Evolutionary conservation across 2,113 vertebrate species (phyloP).

Genomic region (Arothron firmamentum): DNA sequence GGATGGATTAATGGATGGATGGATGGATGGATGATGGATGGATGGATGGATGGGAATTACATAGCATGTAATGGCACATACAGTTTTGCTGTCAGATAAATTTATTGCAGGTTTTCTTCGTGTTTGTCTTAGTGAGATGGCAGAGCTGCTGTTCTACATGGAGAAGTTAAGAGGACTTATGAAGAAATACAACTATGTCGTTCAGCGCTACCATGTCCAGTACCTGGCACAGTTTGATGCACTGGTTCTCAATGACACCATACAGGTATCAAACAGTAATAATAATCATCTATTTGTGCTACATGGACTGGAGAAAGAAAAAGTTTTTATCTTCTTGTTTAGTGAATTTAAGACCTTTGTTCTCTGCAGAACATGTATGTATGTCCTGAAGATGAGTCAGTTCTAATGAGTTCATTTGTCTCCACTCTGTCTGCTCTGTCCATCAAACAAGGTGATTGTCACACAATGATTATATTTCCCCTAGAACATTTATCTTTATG

Average conservation of each 20-base stretch:
- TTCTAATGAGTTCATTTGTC: conserved; percentile 89
- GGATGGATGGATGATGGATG: too few relatives aligned
- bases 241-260: conserved; percentile 84
- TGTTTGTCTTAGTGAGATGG: conserved; percentile 72
- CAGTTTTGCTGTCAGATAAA: background rate
- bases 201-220: conserved; percentile 85
- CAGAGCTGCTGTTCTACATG: conserved; percentile 85
- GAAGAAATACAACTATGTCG: conserved; percentile 57
- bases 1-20: too few relatives aligned
- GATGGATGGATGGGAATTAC: too few relatives aligned
- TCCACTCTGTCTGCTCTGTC: conserved; percentile 82
- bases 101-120: background rate
- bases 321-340: background rate
- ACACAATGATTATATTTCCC: background rate
- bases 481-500: background rate
- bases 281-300: background rate
- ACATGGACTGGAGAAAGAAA: background rate
- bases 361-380: conserved; percentile 82
- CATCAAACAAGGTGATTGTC: conserved; percentile 80
- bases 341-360: background rate
- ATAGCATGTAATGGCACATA: too few relatives aligned
- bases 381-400: conserved; percentile 93
- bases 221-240: conserved; percentile 89
- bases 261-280: conserved; percentile 76
- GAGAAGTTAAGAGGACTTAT: conserved; percentile 78